Percentiles rank a stretch among this genome's conserved stretches.
Evolutionary conservation across 2,797 vertebrate species (phyloP).

Genomic region (Chaenodraco wilsoni): DNA sequence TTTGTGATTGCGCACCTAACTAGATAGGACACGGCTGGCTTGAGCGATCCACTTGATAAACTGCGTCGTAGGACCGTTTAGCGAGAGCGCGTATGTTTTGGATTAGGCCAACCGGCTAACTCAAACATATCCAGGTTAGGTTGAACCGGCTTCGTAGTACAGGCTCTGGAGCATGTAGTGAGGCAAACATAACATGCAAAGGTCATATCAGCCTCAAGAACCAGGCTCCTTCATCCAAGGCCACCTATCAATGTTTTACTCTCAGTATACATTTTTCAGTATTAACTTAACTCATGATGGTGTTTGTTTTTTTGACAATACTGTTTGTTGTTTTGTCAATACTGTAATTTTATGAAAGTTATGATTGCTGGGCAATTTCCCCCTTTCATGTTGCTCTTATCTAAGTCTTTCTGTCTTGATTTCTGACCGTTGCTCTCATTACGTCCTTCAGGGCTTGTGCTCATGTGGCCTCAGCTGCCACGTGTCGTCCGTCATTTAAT

Average conservation of each 20-base stretch:
- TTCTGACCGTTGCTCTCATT: background rate
- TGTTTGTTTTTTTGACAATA: background rate
- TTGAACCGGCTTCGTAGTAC: too few relatives aligned
- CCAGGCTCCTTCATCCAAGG: background rate
- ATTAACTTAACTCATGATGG: too few relatives aligned
- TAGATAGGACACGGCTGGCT: too few relatives aligned
- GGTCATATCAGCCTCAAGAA: background rate
- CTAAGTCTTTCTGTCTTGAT: background rate
- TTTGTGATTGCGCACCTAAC: too few relatives aligned
- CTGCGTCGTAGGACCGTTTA: too few relatives aligned
- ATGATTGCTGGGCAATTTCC: background rate
- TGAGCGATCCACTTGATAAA: too few relatives aligned
- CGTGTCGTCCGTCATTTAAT: background rate
- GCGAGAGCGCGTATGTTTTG: too few relatives aligned
- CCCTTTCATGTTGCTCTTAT: background rate
- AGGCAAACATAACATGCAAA: slow-evolving; percentile 28
- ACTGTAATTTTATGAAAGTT: background rate
- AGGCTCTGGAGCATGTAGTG: background rate
- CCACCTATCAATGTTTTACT: background rate
- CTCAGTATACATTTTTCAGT: background rate
- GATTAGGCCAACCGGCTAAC: too few relatives aligned
- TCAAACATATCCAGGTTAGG: too few relatives aligned
- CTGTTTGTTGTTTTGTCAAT: background rate
- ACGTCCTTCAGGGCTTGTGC: background rate
- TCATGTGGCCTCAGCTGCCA: slow-evolving; percentile 13